Conservation (phyloP, 2,888 invertebrate species). For the Microdon myrmicae region DNA sequence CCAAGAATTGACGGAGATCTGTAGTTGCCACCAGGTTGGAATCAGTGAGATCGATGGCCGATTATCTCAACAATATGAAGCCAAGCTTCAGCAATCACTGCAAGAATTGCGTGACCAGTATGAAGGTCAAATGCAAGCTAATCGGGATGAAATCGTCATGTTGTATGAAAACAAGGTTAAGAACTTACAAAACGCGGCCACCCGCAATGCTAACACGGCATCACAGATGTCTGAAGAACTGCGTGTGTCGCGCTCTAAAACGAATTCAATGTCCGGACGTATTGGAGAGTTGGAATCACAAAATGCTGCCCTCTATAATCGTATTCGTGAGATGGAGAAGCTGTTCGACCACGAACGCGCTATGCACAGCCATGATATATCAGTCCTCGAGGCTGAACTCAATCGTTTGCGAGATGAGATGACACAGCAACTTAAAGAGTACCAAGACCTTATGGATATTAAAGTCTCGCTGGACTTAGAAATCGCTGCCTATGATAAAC, state of each 20-base stretch:
- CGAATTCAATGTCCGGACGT: slow-evolving; percentile 78
- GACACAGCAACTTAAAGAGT: slow-evolving; percentile 89
- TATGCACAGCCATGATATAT: slow-evolving; percentile 80
- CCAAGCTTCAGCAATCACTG: slow-evolving; percentile 88
- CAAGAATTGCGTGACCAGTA: slow-evolving; percentile 93
- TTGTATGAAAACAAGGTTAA: slow-evolving; percentile 73
- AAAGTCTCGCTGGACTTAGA: slow-evolving; percentile 92
- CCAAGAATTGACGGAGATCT: slow-evolving; percentile 90
- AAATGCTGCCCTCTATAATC: slow-evolving; percentile 73
- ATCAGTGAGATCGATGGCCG: slow-evolving; percentile 95
- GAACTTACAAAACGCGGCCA: slow-evolving; percentile 78
- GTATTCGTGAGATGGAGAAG: slow-evolving; percentile 85
- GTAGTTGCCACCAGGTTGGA: slow-evolving; percentile 87
- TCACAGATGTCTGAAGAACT: slow-evolving; percentile 84
- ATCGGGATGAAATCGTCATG: slow-evolving; percentile 90
- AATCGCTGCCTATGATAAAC: slow-evolving; percentile 89
- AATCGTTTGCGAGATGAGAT: slow-evolving; percentile 84
- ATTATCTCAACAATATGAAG: slow-evolving; percentile 93
- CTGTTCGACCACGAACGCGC: slow-evolving; percentile 82
- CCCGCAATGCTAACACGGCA: slow-evolving; percentile 78
- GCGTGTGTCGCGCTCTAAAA: slow-evolving; percentile 78
- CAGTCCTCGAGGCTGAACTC: slow-evolving; percentile 81
- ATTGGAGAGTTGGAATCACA: slow-evolving; percentile 81
- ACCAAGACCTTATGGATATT: slow-evolving; percentile 96
- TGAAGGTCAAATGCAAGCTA: slow-evolving; percentile 87